phyloP scores from a whole-genome alignment of 2,113 vertebrate genomes.

The Plotosus lineatus region DNA sequence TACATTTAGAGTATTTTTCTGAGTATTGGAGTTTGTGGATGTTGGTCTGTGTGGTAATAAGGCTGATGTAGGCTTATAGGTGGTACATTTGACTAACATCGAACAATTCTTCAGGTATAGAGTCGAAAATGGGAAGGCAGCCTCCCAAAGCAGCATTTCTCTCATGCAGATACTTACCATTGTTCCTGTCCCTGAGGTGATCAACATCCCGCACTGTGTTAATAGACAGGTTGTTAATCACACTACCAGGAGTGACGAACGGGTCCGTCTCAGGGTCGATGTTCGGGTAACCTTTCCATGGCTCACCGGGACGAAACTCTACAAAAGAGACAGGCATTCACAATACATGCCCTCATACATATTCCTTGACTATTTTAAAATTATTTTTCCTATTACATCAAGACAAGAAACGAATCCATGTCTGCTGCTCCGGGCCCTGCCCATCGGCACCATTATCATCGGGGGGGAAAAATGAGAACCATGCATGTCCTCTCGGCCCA shows the following conservation, averaged over 20 bases:
- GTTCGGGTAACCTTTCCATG: conserved; percentile 99
- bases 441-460: not conserved
- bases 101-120: not conserved
- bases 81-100: not conserved
- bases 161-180: conserved; percentile 70
- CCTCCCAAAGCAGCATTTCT: not conserved
- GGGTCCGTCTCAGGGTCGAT: conserved; percentile 99
- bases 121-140: not conserved
- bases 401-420: not conserved
- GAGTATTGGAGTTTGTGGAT: not conserved
- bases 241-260: conserved; percentile 99
- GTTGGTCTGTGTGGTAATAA: not conserved
- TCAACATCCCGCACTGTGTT: conserved; percentile 99
- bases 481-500: not conserved
- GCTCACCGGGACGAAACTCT: conserved; percentile 99
- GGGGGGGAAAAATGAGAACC: too few relatives aligned
- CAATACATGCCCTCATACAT: too few relatives aligned
- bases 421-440: not conserved
- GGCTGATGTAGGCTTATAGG: not conserved
- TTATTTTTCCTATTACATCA: not conserved
- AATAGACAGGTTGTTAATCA: conserved; percentile 98
- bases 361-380: too few relatives aligned
- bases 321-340: not conserved
- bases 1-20: too few relatives aligned
- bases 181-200: conserved; percentile 99